phyloP scores from a whole-genome alignment of 2,888 invertebrate species.

The Drosophila engyochracea region DNA sequence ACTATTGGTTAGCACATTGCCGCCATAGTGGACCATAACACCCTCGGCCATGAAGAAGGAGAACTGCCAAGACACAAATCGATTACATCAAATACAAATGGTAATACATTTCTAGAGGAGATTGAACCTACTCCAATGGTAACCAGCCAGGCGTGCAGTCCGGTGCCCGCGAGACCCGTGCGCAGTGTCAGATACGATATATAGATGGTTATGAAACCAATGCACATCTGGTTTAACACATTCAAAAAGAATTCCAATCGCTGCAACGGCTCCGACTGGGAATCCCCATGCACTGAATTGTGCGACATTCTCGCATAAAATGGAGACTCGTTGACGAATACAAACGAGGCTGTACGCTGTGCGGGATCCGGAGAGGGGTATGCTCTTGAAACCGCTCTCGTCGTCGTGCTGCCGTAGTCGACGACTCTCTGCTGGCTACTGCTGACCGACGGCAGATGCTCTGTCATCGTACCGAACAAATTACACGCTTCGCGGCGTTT shows the following conservation, averaged over 20 bases:
- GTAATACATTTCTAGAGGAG: neutral
- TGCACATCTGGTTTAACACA: conserved; percentile 82
- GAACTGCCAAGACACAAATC: conserved; percentile 65
- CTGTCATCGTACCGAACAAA: conserved; percentile 45
- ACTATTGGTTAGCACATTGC: conserved; percentile 75
- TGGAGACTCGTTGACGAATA: conserved; percentile 47
- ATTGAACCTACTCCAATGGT: conserved; percentile 81
- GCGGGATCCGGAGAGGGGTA: conserved; percentile 6
- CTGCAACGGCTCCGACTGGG: conserved; percentile 51
- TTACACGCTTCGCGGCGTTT: conserved; percentile 37
- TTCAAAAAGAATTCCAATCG: conserved; percentile 73
- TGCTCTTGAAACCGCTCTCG: conserved; percentile 9
- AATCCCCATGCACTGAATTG: conserved; percentile 47
- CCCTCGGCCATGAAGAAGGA: conserved; percentile 84
- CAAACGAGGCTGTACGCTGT: conserved; percentile 47
- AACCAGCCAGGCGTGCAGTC: conserved; percentile 82
- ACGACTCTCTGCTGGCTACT: conserved; percentile 57
- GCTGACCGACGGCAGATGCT: conserved; percentile 53
- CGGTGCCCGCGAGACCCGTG: conserved; percentile 67
- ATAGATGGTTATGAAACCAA: conserved; percentile 83
- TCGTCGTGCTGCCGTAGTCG: conserved; percentile 79
- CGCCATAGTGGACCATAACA: conserved; percentile 82
- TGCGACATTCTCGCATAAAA: conserved; percentile 71
- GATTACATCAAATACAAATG: neutral
- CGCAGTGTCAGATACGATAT: conserved; percentile 79